Base-by-base conservation (phyloP, 2,888 invertebrate species). In the Mythimna impura region DNA sequence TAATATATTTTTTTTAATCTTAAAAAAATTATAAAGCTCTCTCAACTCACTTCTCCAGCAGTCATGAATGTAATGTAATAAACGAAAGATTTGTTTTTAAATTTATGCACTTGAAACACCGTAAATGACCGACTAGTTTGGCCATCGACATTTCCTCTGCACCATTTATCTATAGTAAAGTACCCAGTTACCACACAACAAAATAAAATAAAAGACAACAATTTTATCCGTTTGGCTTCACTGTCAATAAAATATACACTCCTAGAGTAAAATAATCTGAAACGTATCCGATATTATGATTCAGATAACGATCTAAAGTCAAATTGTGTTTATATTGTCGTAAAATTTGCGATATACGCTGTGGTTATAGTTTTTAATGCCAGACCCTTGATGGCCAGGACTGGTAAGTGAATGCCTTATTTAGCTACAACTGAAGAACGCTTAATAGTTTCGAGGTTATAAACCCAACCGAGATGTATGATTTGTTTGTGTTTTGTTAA, bases 311-410 rank as follows among this genome's bases (percentile, higher is more conserved):
- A 80, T 85, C 80, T 71, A 40, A 54, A 64, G 76, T 83, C 83
- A 73, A 61, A 71, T 65, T 73, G 73, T 60, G 71, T 87, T 86
- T 84, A 84, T 83, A 82, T 77, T 82, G 78, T 83, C 80, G 78
- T 88, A 86, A 88, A 86, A 77, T 69, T 73, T 50, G 58, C 71
- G 25, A 73, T 76, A 71, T 85, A 86, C 25, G 68, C 55, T 62
- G 70, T 36, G 60, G 50, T 25, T 65, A 34, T 43, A 74, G 58
- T 76, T 84, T 82, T 83, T 81, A 80, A 82, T 83, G 67, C 10
- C 25, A 20, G 10, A 20, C n/a, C 58, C 64, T 60, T 68, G 63
- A 63, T 63, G 73, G 73, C 14, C 25, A 40, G 25, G 2, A 25
- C 63, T 30, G 25, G 73, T 8, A 47, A 63, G 54, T 78, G 82